Evolutionary conservation across 1,140 invertebrate species (phyloP), one percentile per base, ranked within the genome.

Genomic region (Nephila pilipes): DNA sequence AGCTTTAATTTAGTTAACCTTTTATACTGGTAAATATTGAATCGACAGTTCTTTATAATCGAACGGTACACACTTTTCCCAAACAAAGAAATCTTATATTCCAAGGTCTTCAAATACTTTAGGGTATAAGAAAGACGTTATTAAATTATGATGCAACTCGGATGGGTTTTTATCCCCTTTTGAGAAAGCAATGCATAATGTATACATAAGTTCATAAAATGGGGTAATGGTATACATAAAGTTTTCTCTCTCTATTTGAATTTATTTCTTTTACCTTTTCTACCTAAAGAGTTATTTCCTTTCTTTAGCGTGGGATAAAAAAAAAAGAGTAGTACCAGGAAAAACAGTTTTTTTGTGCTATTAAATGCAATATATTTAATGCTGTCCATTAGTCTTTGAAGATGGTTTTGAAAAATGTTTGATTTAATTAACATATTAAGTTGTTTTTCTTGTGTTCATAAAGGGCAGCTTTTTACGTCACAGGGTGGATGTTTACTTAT

Each of bases 1-100:
- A 75, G 29, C 29, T 75, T 16, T 75, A 75, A 75, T 75, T 29
- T 12, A 75, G 29, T 75, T 32, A 75, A 75, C 65, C 25, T 75
- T 75, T 75, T 75, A 29, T 32, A 25, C 32, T 75, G 65, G 25
- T 32, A 75, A 75, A 75, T 75, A 75, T 32, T 32, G 65, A 75
- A 75, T 29, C 25, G 14, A 75, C 29, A 14, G n/a, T 32, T 29
- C 14, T 20, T 75, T 75, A 46, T 46, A 46, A 46, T 46, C 38
- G 38, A 46, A 46, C 8, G 38, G 38, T 8, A 46, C 38, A 46
- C 38, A 8, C 2, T 46, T 8, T 46, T 46, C 4, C 38, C 38
- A 46, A 46, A 46, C 38, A 46, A 46, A 46, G 8, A 46, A 46
- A 46, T 5, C 4, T 38, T 46, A 46, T 8, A 46, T 46, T 5